Percentiles rank a stretch among this genome's conserved stretches.
Conservation (phyloP, 2,888 invertebrate species). For the Entomobrya proxima region DNA sequence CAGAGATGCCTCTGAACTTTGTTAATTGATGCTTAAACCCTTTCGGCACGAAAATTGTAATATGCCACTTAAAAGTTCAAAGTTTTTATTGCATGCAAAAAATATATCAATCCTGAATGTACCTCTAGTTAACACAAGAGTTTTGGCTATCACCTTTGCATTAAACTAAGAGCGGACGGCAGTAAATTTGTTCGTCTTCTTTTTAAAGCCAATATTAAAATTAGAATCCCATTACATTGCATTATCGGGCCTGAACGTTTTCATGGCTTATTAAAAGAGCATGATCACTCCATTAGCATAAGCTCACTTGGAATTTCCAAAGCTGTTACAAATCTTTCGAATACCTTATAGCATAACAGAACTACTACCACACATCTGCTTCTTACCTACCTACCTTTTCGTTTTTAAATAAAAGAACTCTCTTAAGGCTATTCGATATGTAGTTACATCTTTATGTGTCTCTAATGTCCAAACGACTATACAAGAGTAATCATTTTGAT, state of each 20-base stretch:
- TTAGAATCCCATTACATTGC: constrained; percentile 42
- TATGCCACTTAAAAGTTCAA: not conserved
- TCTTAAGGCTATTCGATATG: too few relatives aligned
- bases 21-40: constrained; percentile 40
- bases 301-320: constrained; percentile 42
- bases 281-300: constrained; percentile 63
- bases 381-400: too few relatives aligned
- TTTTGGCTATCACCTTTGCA: too few relatives aligned
- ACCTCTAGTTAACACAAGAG: too few relatives aligned
- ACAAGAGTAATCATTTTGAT: not conserved
- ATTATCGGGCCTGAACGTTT: not conserved
- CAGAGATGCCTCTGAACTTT: constrained; percentile 22
- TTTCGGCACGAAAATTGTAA: not conserved
- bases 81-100: too few relatives aligned
- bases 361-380: too few relatives aligned
- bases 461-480: too few relatives aligned
- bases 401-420: too few relatives aligned
- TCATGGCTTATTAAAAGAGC: constrained; percentile 50
- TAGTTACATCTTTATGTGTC: too few relatives aligned
- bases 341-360: too few relatives aligned
- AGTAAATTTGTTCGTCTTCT: not conserved
- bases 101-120: not conserved
- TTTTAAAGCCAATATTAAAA: constrained; percentile 6
- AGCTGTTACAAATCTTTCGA: constrained; percentile 45
- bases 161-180: too few relatives aligned